Conservation (phyloP, 2,113 vertebrate genomes). For the Misgurnus anguillicaudatus region DNA sequence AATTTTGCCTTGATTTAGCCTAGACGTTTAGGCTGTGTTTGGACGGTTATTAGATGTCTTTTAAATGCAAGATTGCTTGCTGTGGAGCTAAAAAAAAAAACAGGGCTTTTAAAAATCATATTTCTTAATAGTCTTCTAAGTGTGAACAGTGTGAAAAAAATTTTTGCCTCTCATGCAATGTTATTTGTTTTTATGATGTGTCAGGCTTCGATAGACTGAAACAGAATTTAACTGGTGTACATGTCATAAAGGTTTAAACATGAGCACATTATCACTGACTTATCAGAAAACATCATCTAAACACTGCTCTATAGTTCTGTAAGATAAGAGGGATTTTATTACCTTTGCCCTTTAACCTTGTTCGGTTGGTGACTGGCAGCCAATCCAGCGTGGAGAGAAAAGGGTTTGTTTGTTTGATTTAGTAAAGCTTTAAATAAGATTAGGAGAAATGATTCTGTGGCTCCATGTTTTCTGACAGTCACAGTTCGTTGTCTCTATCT, state of each 20-base stretch:
- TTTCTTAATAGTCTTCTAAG: too few relatives aligned
- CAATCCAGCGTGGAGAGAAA: constrained; percentile 42
- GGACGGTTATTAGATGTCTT: too few relatives aligned
- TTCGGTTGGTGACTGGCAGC: constrained; percentile 41
- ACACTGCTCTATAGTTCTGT: constrained; percentile 19
- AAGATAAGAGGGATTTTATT: constrained; percentile 47
- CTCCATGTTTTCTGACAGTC: constrained; percentile 15
- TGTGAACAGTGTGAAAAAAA: background rate
- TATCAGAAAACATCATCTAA: constrained; percentile 18
- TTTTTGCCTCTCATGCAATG: background rate
- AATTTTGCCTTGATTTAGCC: too few relatives aligned
- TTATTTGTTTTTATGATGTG: constrained; percentile 3
- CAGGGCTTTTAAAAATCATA: too few relatives aligned
- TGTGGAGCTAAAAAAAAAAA: too few relatives aligned
- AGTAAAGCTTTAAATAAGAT: constrained; percentile 56
- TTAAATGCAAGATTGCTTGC: too few relatives aligned
- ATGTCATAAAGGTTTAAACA: background rate
- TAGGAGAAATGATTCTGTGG: constrained; percentile 22
- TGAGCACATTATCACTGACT: constrained; percentile 2
- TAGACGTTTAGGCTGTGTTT: too few relatives aligned
- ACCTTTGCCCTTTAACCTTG: constrained; percentile 52
- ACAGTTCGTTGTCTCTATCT: background rate
- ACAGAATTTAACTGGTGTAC: background rate
- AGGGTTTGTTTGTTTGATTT: constrained; percentile 42
- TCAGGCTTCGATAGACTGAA: background rate